Evolutionary conservation across 53 echinoderm and acorn worm species (phyloP).

Genomic region (Mesocentrotus franciscanus): DNA sequence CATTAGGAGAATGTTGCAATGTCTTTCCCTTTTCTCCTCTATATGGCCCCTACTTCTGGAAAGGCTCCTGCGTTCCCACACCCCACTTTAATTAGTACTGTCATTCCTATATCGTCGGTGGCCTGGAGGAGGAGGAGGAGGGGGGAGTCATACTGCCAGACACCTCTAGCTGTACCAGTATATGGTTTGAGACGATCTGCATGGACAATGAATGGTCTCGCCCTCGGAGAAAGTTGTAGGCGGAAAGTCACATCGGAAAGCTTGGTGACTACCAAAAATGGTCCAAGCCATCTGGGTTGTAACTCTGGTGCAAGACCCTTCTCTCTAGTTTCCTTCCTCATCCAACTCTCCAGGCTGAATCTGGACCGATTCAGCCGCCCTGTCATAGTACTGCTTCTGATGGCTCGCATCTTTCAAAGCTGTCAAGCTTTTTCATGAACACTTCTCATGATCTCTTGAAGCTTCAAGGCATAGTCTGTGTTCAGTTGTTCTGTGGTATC

Average conservation of each 20-base stretch:
- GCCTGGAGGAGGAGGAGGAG: neutral
- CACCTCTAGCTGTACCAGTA: neutral
- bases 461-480: slow-evolving; percentile 1
- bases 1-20: no score
- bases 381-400: slow-evolving; percentile 42
- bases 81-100: no score
- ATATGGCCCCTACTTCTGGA: neutral
- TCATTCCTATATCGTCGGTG: neutral
- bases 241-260: slow-evolving; percentile 41
- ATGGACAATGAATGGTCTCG: slow-evolving; percentile 40
- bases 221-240: neutral
- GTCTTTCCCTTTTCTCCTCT: no score
- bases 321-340: neutral
- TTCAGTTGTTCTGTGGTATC: neutral
- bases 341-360: neutral
- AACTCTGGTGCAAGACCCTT: slow-evolving; percentile 52
- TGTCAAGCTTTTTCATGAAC: neutral
- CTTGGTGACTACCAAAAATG: neutral
- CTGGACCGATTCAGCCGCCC: neutral
- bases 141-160: neutral
- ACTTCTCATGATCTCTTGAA: slow-evolving; percentile 12
- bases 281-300: slow-evolving; percentile 36
- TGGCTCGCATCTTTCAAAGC: neutral
- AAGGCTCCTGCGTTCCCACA: neutral
- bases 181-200: slow-evolving; percentile 57